Evolutionary conservation across 2,113 vertebrate species (phyloP).

Genomic region (Barnardius zonarius): DNA sequence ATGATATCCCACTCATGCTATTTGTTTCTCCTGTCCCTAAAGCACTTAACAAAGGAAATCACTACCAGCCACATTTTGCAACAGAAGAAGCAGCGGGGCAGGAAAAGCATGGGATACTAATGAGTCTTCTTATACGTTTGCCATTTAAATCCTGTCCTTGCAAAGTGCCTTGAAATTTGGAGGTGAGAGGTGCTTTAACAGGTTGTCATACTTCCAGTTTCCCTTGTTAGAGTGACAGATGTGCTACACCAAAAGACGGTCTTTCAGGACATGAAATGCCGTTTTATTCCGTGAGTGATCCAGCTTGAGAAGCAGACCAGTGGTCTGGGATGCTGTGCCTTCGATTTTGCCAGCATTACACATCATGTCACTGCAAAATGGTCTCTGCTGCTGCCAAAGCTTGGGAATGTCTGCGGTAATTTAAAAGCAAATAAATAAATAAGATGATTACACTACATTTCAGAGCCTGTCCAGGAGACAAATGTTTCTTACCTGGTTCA

Average conservation of each 20-base stretch:
- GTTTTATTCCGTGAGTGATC: neutral
- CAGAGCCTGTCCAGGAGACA: neutral
- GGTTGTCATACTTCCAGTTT: neutral
- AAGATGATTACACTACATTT: neutral
- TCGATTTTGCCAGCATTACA: neutral
- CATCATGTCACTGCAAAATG: neutral
- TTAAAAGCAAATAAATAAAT: neutral
- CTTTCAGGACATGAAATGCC: neutral
- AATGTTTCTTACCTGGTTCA: neutral
- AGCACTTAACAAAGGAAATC: neutral
- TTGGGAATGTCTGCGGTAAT: neutral
- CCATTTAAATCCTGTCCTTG: neutral
- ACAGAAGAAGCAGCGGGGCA: neutral
- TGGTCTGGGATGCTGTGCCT: neutral
- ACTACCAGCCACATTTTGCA: neutral
- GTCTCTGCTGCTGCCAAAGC: neutral
- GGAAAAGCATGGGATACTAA: neutral
- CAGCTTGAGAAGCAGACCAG: neutral
- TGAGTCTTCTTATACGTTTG: neutral
- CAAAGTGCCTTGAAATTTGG: neutral
- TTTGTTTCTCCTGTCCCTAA: neutral
- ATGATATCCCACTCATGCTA: neutral
- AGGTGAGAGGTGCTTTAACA: neutral
- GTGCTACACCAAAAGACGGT: neutral
- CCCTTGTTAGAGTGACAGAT: neutral